A percentile compares a stretch with the other conserved stretches of the same genome.
Conservation (phyloP, 1,140 invertebrate species). For the Micrasema longulum region DNA sequence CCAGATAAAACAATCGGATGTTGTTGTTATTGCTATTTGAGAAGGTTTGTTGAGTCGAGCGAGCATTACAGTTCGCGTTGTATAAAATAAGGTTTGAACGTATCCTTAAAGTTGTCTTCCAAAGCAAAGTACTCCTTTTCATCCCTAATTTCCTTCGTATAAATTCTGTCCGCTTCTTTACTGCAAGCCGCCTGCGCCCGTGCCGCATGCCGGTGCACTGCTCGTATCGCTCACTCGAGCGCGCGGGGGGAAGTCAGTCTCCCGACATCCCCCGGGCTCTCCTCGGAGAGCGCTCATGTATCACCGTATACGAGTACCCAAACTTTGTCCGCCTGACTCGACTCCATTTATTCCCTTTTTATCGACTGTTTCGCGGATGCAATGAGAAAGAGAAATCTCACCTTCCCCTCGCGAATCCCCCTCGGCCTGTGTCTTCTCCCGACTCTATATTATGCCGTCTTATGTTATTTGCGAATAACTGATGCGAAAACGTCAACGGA, state of each 20-base stretch:
- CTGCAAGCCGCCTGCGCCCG: conserved; percentile 6
- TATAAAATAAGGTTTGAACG: too few species aligned
- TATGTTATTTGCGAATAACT: conserved; percentile 37
- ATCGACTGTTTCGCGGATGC: conserved; percentile 27
- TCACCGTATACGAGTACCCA: conserved; percentile 23
- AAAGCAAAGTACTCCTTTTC: conserved; percentile 7
- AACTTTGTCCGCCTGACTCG: conserved; percentile 37
- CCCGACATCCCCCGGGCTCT: conserved; percentile 5
- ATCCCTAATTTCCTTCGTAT: conserved; percentile 24
- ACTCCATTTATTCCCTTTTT: conserved; percentile 39
- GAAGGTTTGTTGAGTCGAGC: too few species aligned
- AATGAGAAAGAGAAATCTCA: conserved; percentile 6
- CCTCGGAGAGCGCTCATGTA: conserved; percentile 19
- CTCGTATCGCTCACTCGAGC: not conserved
- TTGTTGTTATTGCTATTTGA: too few species aligned
- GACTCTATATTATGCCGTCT: conserved; percentile 1
- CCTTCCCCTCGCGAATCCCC: not conserved
- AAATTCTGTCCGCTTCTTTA: conserved; percentile 8
- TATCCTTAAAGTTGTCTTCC: too few species aligned
- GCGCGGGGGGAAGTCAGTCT: not conserved
- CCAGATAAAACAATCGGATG: too few species aligned
- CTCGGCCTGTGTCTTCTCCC: not conserved
- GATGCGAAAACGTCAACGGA: conserved; percentile 39
- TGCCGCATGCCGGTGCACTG: too few species aligned
- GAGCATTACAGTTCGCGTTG: too few species aligned